Percentiles rank a stretch among this genome's conserved stretches.
phyloP scores from a whole-genome alignment of 1,140 invertebrate species.

The Hestina assimilis region DNA sequence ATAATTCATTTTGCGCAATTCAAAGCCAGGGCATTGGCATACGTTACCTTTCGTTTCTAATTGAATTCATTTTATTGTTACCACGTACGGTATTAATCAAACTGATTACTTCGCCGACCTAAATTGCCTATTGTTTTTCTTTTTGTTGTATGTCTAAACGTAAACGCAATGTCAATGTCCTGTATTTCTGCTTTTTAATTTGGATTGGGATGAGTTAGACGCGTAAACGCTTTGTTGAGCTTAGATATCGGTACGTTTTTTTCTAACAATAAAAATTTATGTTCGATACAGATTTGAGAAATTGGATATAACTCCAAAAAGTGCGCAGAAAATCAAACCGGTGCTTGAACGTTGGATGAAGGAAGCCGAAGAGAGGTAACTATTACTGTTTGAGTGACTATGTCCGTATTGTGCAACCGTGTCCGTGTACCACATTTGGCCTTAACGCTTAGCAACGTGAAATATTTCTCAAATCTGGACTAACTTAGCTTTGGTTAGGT shows the following conservation, averaged over 20 bases:
- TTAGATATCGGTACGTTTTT: constrained; percentile 52
- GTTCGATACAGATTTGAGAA: constrained; percentile 96
- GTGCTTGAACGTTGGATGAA: constrained; percentile 99
- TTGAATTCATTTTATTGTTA: constrained; percentile 77
- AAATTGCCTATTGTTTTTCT: constrained; percentile 77
- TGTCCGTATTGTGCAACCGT: constrained; percentile 66
- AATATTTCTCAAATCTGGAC: constrained; percentile 78
- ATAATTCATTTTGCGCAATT: constrained; percentile 77
- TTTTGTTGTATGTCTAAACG: constrained; percentile 60
- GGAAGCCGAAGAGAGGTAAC: constrained; percentile 97
- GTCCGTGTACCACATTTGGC: constrained; percentile 71
- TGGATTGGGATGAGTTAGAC: constrained; percentile 52
- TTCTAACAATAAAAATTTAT: constrained; percentile 76
- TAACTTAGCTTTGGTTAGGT: constrained; percentile 67
- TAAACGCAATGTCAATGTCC: constrained; percentile 84
- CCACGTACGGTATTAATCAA: constrained; percentile 74
- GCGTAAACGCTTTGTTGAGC: constrained; percentile 45
- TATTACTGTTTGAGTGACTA: constrained; percentile 75
- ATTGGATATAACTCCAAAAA: constrained; percentile 99
- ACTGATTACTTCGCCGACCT: constrained; percentile 70
- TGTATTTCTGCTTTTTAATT: constrained; percentile 77
- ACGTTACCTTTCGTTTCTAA: constrained; percentile 77
- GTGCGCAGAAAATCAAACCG: constrained; percentile 99
- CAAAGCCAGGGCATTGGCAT: constrained; percentile 91
- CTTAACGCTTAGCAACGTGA: constrained; percentile 71